Conservation (phyloP, 2,888 invertebrate genomes). For the Clitarchus hookeri region DNA sequence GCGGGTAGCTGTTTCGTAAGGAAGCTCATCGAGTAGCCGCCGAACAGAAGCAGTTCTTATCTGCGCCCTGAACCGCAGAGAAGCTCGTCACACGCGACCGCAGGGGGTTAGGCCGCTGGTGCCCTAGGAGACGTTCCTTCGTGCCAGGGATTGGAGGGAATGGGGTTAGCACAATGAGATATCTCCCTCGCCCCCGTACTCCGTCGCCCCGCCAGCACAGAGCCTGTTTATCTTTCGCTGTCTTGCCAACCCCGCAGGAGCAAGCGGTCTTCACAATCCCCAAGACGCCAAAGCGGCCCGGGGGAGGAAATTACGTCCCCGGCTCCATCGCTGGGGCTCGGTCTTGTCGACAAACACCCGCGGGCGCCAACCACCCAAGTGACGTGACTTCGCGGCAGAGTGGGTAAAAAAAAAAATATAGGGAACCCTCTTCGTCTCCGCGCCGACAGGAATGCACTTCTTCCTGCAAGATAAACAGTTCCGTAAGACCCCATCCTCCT, state of each 20-base stretch:
- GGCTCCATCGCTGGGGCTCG: not conserved
- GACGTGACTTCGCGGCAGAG: not conserved
- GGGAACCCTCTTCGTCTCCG: not conserved
- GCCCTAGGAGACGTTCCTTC: not conserved
- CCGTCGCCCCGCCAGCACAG: not conserved
- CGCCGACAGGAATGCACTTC: not conserved
- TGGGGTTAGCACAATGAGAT: not conserved
- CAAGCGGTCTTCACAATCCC: not conserved
- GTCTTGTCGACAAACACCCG: not conserved
- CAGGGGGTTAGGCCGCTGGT: not conserved
- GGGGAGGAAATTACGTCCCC: not conserved
- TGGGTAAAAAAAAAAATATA: not conserved
- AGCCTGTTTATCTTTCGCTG: conserved; percentile 8
- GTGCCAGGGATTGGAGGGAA: not conserved
- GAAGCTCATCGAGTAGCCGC: not conserved
- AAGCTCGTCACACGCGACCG: not conserved
- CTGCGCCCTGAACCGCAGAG: not conserved
- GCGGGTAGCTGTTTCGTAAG: not conserved
- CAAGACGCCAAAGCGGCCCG: not conserved
- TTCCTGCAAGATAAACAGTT: not conserved
- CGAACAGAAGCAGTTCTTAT: not conserved
- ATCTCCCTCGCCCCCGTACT: not conserved
- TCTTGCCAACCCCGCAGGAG: not conserved
- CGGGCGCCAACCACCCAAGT: not conserved
- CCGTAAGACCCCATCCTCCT: no score